phyloP scores from a whole-genome alignment of 2,797 vertebrate genomes.

The Microhierax caerulescens region DNA sequence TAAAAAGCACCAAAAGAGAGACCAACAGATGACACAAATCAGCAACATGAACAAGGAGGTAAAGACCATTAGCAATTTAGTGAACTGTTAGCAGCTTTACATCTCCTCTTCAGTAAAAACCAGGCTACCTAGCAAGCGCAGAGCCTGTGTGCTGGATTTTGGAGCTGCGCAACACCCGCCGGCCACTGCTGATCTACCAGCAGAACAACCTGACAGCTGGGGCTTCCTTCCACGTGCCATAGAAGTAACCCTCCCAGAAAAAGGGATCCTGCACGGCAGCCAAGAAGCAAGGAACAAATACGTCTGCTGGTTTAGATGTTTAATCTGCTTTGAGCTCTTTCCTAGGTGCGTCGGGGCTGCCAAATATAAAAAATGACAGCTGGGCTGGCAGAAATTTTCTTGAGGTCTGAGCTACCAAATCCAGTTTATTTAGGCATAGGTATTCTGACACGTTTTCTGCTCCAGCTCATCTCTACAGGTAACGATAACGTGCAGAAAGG shows the following conservation, averaged over 20 bases:
- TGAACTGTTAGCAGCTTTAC: neutral
- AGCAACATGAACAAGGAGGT: neutral
- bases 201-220: neutral
- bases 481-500: neutral
- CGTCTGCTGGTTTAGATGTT: neutral
- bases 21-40: neutral
- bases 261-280: neutral
- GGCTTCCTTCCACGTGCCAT: neutral
- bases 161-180: neutral
- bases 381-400: neutral
- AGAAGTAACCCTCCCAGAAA: neutral
- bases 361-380: neutral
- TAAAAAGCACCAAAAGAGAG: neutral
- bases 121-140: neutral
- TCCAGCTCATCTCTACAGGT: neutral
- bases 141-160: neutral
- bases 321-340: neutral
- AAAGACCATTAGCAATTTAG: neutral
- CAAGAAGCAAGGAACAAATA: neutral
- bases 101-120: neutral
- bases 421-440: neutral
- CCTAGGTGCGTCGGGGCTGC: neutral
- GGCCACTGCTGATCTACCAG: neutral
- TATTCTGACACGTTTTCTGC: neutral
- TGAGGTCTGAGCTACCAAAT: neutral